Base-by-base conservation (phyloP, 2,797 vertebrate species). In the Typhlichthys subterraneus region DNA sequence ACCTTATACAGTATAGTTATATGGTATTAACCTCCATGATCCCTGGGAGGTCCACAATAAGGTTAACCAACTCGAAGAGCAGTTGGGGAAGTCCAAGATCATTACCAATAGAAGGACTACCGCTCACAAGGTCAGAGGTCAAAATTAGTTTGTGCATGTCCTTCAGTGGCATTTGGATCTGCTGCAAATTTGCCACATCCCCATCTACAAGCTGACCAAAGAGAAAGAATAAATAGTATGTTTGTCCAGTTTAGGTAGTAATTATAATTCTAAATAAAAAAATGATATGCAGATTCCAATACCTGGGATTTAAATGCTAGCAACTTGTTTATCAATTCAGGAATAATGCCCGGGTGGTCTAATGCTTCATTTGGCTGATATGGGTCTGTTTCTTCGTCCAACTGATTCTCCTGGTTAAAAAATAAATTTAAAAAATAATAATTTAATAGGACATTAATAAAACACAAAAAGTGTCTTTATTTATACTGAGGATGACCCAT, bases 221-320 rank as follows among this genome's bases (percentile, higher is more conserved):
- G 12, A 61, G 73, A 31, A 53, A 71, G 17, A 33, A 58, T 52
- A 57, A 56, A 54, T 65, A 2, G 12, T 29, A 53, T 14, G 56
- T 17, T 42, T 6, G 10, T 59, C 12, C 0, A 13, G 57, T 5
- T 9, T 51, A 53, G 4, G 14, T 49, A 33, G 33, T 2, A 15
- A 45, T 57, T 63, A 12, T 29, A 14, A 1, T 1, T 19, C 1
- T 38, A 12, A 1, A 4, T 29, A 29, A 23, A 23, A 23, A 23
- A 23, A 23, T 23, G 19, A 1, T 57, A 19, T 14, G 47, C 11
- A 59, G 12, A 31, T 1, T n/a, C 1, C 11, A 48, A 86, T 84
- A 97, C 97, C 93, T 95, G 93, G 63, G 87, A 77, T 80, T 91
- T 89, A 70, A 91, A 90, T 42, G 74, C 79, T 9, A 75, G 73